Evolutionary conservation across 2,888 invertebrate genomes (phyloP).

Genomic region (Liodrosophila aerea): DNA sequence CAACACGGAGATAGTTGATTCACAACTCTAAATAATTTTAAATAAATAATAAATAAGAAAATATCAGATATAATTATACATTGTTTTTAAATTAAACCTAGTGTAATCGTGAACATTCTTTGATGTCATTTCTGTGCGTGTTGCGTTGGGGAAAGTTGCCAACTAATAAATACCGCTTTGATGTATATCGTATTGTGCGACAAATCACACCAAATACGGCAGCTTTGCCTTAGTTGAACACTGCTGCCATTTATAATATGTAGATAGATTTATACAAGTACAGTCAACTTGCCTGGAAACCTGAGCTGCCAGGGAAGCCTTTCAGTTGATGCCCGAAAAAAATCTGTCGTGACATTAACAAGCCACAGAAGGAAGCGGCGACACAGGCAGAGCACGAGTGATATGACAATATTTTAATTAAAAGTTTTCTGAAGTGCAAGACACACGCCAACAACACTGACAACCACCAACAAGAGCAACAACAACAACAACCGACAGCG

Average conservation of each 20-base stretch:
- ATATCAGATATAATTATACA: too few relatives aligned
- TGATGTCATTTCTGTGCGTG: too few relatives aligned
- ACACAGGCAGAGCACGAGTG: conserved; percentile 20
- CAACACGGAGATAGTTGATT: conserved; percentile 4
- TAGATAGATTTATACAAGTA: neutral
- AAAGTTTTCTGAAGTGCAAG: conserved; percentile 54
- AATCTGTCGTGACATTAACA: conserved; percentile 44
- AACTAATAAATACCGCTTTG: neutral
- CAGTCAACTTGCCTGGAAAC: conserved; percentile 25
- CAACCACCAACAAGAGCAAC: conserved; percentile 14
- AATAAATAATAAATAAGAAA: too few relatives aligned
- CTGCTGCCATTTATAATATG: too few relatives aligned
- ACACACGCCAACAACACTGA: conserved; percentile 56
- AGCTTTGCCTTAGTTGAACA: neutral
- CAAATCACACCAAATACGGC: too few relatives aligned
- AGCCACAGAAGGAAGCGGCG: conserved; percentile 57
- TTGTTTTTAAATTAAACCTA: too few relatives aligned
- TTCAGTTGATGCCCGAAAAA: conserved; percentile 20
- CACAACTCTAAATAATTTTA: neutral
- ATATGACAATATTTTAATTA: conserved; percentile 67
- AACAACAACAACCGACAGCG: conserved; percentile 13
- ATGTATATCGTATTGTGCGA: conserved; percentile 5
- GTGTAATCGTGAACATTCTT: too few relatives aligned
- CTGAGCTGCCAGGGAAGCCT: conserved; percentile 28
- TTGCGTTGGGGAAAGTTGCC: neutral